Base-by-base conservation (phyloP, 2,113 vertebrate species). In the Pipa parva region DNA sequence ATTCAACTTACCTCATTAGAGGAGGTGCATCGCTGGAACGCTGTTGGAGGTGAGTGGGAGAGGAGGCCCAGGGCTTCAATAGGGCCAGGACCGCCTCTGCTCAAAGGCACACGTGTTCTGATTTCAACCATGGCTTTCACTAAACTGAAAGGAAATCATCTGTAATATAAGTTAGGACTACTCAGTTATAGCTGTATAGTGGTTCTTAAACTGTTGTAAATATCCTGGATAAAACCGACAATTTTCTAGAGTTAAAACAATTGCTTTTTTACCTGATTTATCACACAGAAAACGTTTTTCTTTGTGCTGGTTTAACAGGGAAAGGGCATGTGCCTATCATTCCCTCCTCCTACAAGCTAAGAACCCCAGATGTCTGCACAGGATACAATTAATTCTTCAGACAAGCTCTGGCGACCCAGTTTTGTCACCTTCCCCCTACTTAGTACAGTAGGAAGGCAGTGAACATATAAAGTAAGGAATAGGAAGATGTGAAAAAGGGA, bases 401-500 rank as follows among this genome's bases (percentile, higher is more conserved):
- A 75, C 71, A 67, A n/a, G 62, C 73, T 73, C 52, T 71, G 39
- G 71, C 71, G 75, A 72, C 76, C 73, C 52, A 74, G 74, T 74
- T 78, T 73, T 78, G 74, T 77, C 76, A 77, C 66, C 66, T 73
- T 73, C 71, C 72, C 75, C 73, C 72, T 73, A 49, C 20, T 45
- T 52, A 26, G 57, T 61, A 70, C 48, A 70, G 52, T 26, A 20
- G 36, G 33, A 18, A 70, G 48, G 58, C 26, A 45, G 58, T 33
- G 31, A 60, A 42, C 6, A 31, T n/a, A 39, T 26, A 21, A 51
- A 68, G 73, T 21, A 69, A 29, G 69, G 72, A 68, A 63, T 52
- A 24, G 6, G 46, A 46, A 26, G 48, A 60, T 12, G 21, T 21
- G 46, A 61, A 15, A 2, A 17, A 42, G 5, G 17, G 15, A 15